Base-by-base conservation (phyloP, 1,140 invertebrate species). In the Drosophila kanapiae region DNA sequence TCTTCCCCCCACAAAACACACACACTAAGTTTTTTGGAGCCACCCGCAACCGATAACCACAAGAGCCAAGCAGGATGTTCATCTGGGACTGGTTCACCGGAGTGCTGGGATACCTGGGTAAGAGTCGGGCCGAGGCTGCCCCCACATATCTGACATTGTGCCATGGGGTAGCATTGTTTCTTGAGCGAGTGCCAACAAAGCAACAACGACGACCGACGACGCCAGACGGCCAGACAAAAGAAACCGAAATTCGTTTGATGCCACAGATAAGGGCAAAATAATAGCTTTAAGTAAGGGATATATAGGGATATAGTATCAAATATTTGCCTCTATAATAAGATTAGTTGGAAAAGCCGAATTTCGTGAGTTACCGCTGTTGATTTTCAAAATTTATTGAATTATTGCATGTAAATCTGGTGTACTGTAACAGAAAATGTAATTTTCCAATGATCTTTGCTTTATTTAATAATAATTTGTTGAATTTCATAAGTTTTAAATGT, bases 71-170 rank as follows among this genome's bases (percentile, higher is more conserved):
- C 75, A 93, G 95, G 94, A 99, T 99, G 98, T 99, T 99, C 96
- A 95, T 99, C 94, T 98, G 97, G 96, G 98, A 99, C 93, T 99
- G 98, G 98, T 97, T 99, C 93, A 97, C 98, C 92, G 98, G 97
- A 92, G 97, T 99, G 92, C 95, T 99, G 88, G 98, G 97, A 94
- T 99, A 97, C 94, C 95, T 99, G 93, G 98, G 98, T 99, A 94
- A 96, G 64, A 43, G 53, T 33, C n/a, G 27, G 31, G 18, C 13
- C 53, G 47, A 42, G 48, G 62, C 53, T 49, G 58, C 16, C 38
- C 16, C 33, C 16, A 51, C 63, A 64, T 65, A 70, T 71, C 75
- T 83, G 80, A 78, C 84, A 84, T 83, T 83, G 84, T 56, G 70
- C 53, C 54, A 49, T 65, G 62, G 64, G 64, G 45, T 38, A 61